Conservation (phyloP, 1,140 invertebrate species). For the Phthorimaea operculella region DNA sequence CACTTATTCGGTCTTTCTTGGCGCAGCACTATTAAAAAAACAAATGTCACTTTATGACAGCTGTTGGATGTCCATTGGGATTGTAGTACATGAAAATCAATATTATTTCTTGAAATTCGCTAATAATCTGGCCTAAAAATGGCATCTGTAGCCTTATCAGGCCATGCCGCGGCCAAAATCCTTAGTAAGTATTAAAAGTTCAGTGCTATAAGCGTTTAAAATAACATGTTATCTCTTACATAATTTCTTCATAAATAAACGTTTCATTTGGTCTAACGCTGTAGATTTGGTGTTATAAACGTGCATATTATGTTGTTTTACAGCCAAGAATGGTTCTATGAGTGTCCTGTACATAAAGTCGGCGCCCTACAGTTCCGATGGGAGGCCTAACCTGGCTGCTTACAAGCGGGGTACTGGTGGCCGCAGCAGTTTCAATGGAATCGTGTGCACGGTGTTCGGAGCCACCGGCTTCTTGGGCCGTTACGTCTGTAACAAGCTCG, state of each 20-base stretch:
- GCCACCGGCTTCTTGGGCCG: slow-evolving; percentile 88
- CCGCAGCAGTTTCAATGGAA: slow-evolving; percentile 94
- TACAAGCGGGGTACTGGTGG: slow-evolving; percentile 91
- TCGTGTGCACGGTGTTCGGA: slow-evolving; percentile 98
- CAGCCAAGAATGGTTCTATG: slow-evolving; percentile 47
- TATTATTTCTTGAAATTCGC: background rate
- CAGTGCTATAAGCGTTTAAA: background rate
- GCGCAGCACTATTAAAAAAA: no score
- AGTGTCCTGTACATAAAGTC: slow-evolving; percentile 56
- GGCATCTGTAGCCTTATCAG: slow-evolving; percentile 49
- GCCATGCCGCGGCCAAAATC: slow-evolving; percentile 46
- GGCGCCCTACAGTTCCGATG: slow-evolving; percentile 46
- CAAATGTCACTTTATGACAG: background rate
- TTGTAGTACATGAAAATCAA: background rate
- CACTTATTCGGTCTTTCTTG: no score
- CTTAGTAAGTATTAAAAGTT: slow-evolving; percentile 34
- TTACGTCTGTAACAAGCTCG: slow-evolving; percentile 88
- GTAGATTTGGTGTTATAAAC: background rate
- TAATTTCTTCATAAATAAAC: slow-evolving; percentile 19
- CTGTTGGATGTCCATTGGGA: background rate
- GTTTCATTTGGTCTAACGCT: background rate
- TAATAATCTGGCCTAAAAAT: slow-evolving; percentile 39
- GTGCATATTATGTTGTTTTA: slow-evolving; percentile 16
- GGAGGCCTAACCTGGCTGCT: slow-evolving; percentile 46
- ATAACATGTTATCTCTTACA: slow-evolving; percentile 31